Base-by-base conservation (phyloP, 2,113 vertebrate species). In the Colius striatus region DNA sequence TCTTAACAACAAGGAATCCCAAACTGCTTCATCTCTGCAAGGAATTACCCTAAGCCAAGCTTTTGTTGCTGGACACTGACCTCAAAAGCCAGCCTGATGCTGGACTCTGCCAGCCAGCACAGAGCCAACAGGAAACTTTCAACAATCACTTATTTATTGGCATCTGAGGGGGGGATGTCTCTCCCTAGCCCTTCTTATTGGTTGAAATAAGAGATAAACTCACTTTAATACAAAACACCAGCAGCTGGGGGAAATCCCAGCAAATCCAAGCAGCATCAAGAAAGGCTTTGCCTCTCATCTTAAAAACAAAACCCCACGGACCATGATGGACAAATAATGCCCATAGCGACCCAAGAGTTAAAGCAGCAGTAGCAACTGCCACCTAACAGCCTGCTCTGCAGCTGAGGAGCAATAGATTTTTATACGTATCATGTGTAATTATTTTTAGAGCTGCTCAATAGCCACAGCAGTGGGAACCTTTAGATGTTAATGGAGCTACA, bases 361-460 rank as follows among this genome's bases (percentile, higher is more conserved):
- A 87, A 68, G 22, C 60, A 78, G 88, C 63, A 55, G 67, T 32
- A 17, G 61, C 30, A 29, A 45, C 34, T 22, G 13, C 30, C 25
- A 7, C 4, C 80, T 16, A 47, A 20, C 34, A 71, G 36, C 25
- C 65, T 32, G 5, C 26, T 77, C 62, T 50, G 54, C 87, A 75
- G 91, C 71, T 81, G 43, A 86, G 67, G 62, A 91, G 87, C 65
- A 55, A 92, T 73, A 70, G 57, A 62, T 91, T 89, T 90, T 93
- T 73, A 29, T 21, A 53, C 2, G 1, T 54, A 87, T 36, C 17
- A 5, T 34, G 15, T 4, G 3, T 32, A 29, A 93, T 95, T 97
- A 95, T 93, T 92, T 95, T 91, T 90, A 90, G 91, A 83, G 67
- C 53, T 67, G 66, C 60, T 88, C 87, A 76, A 95, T 48, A 94